Conservation (phyloP, 2,113 vertebrate genomes). For the Numida meleagris region DNA sequence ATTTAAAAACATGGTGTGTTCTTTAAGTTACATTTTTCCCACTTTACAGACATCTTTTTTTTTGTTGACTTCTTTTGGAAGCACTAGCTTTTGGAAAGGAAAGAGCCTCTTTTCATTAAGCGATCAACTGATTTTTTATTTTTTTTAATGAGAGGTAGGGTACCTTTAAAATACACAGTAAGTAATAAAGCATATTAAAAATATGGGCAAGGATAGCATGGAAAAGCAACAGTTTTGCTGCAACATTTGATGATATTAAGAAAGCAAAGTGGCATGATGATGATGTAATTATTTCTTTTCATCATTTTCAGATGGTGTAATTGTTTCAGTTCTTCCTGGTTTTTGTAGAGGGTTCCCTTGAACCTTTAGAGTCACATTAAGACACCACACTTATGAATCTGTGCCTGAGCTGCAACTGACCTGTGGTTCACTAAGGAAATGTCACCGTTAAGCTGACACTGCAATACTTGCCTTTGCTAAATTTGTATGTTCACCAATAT, state of each 20-base stretch:
- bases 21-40: neutral
- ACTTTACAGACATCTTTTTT: neutral
- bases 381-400: neutral
- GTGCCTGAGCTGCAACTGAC: neutral
- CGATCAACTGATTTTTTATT: neutral
- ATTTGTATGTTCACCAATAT: neutral
- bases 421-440: neutral
- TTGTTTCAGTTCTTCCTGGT: neutral
- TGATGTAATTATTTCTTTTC: neutral
- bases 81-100: neutral
- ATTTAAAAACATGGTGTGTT: neutral
- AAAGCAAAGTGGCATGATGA: neutral
- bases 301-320: neutral
- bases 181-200: neutral
- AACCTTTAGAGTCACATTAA: neutral
- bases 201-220: neutral
- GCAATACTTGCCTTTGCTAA: neutral
- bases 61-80: neutral
- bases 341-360: neutral
- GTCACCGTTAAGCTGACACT: neutral
- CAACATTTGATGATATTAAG: neutral
- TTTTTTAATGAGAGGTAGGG: neutral
- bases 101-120: neutral
- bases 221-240: neutral
- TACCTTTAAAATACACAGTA: neutral